Conservation (phyloP, 2,113 vertebrate genomes). For the Rhabdomys dilectus region DNA sequence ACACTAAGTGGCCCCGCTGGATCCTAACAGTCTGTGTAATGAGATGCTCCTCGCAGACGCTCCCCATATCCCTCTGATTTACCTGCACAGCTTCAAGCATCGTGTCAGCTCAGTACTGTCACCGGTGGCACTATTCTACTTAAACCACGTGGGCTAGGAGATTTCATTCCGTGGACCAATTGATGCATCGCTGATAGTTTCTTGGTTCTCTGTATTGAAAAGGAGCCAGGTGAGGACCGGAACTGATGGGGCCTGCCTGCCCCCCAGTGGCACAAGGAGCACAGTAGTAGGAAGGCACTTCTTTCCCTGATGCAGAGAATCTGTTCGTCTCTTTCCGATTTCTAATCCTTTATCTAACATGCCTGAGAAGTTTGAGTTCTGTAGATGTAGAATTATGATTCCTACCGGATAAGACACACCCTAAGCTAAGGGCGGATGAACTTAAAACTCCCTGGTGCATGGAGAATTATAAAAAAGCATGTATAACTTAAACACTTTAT, state of each 20-base stretch:
- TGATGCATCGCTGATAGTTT: background rate
- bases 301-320: background rate
- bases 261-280: background rate
- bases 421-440: background rate
- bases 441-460: background rate
- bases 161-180: background rate
- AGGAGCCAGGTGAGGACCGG: background rate
- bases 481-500: background rate
- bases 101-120: background rate
- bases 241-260: constrained; percentile 5
- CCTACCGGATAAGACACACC: background rate
- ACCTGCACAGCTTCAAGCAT: background rate
- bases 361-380: background rate
- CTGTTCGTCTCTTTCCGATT: background rate
- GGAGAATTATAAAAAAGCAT: background rate
- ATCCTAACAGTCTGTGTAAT: background rate
- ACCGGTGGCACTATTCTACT: background rate
- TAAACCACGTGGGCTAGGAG: background rate
- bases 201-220: background rate
- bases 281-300: background rate
- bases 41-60: background rate
- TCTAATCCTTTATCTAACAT: constrained; percentile 12
- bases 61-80: background rate
- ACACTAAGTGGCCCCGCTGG: background rate
- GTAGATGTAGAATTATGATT: background rate